Conservation (phyloP, 2,888 invertebrate species). For the Noctua janthina region DNA sequence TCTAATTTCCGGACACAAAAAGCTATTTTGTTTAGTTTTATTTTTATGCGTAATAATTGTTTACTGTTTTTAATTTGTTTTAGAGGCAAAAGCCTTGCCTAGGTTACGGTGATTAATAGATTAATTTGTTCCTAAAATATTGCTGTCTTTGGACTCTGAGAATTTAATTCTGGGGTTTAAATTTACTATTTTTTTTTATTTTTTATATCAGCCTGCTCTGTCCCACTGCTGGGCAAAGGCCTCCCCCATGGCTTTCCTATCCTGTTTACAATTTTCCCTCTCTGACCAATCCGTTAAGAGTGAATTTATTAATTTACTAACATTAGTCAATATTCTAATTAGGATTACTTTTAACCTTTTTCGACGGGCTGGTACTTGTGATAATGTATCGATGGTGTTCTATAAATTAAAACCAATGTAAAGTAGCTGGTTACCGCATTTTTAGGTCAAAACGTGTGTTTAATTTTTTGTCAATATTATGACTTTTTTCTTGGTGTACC, state of each 20-base stretch:
- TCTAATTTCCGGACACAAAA: slow-evolving; percentile 22
- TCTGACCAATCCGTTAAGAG: no score
- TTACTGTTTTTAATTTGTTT: background rate
- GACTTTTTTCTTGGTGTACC: background rate
- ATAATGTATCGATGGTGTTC: background rate
- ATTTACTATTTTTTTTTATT: background rate
- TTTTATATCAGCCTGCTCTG: no score
- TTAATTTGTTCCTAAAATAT: background rate
- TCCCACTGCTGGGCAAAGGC: no score
- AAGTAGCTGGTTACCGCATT: background rate
- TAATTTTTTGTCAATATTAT: background rate
- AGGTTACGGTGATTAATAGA: background rate
- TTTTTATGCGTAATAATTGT: background rate
- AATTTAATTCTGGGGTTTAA: background rate
- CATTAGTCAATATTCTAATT: background rate
- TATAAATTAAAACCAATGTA: background rate
- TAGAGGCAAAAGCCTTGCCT: background rate
- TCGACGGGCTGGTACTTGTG: no score
- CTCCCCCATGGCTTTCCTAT: no score
- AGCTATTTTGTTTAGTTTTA: background rate
- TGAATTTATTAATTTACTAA: background rate
- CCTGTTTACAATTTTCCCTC: no score
- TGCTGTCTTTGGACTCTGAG: background rate
- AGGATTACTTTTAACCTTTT: background rate
- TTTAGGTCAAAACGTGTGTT: background rate